Evolutionary conservation across 64 coral and sea anemone species (phyloP).

Genomic region (Anthopleura sola): DNA sequence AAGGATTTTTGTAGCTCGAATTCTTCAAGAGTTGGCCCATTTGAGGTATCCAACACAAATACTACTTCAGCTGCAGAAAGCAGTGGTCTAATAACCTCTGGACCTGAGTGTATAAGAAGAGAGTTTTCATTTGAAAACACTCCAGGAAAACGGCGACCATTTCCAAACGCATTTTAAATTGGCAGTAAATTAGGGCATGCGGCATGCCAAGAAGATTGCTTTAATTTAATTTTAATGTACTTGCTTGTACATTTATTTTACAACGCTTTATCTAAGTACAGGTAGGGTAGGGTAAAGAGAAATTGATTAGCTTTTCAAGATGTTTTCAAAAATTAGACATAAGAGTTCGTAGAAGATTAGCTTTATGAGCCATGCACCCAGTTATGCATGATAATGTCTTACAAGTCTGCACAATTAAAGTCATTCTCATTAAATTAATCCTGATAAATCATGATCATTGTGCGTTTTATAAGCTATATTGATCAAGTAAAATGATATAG

Average conservation of each 20-base stretch:
- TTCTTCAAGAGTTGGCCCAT: conserved; percentile 29
- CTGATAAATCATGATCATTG: too few relatives aligned
- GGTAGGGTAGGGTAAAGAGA: too few relatives aligned
- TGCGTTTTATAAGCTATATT: too few relatives aligned
- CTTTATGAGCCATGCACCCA: background rate
- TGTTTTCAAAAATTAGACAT: too few relatives aligned
- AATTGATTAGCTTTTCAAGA: too few relatives aligned
- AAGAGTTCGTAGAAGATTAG: background rate
- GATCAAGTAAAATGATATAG: too few relatives aligned
- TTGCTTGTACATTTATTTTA: background rate
- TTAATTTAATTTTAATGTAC: background rate
- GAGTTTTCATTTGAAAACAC: conserved; percentile 10
- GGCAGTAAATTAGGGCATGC: background rate
- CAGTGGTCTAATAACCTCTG: conserved; percentile 1
- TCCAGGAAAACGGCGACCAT: background rate
- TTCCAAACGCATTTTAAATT: background rate
- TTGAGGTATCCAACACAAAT: conserved; percentile 73
- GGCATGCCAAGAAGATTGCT: background rate
- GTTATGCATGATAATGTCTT: background rate
- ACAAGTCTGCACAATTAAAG: background rate
- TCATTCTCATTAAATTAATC: background rate
- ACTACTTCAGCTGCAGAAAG: conserved; percentile 60
- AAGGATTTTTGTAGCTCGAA: conserved; percentile 46
- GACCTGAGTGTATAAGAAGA: conserved; percentile 13
- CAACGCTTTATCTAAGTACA: background rate